Conservation (phyloP, 2,797 vertebrate genomes). For the Peromyscus attwateri region DNA sequence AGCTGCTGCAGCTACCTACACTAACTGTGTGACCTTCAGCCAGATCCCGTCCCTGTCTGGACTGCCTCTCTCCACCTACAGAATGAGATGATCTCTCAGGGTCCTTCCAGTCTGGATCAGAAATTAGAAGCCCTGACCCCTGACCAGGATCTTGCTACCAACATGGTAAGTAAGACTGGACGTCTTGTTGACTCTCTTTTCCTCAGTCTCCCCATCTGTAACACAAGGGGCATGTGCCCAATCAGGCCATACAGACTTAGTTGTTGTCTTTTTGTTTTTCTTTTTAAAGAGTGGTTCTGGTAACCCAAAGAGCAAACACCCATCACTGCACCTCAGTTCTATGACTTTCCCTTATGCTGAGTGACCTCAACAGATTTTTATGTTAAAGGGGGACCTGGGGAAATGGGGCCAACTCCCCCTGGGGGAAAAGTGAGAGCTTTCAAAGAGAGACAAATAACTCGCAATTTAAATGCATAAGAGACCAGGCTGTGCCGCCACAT, state of each 20-base stretch:
- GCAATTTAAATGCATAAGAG: slow-evolving; percentile 84
- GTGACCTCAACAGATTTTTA: slow-evolving; percentile 10
- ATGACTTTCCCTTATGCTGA: not conserved
- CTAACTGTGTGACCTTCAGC: not conserved
- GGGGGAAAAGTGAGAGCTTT: slow-evolving; percentile 70
- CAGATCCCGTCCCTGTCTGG: not conserved
- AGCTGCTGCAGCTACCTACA: not conserved
- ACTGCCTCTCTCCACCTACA: no score
- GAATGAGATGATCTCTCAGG: not conserved
- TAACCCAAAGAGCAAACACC: not conserved
- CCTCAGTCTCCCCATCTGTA: slow-evolving; percentile 41
- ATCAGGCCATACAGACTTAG: not conserved
- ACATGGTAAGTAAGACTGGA: not conserved
- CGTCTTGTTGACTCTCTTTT: not conserved
- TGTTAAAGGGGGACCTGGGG: slow-evolving; percentile 50
- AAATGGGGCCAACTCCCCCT: slow-evolving; percentile 64
- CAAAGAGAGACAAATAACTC: slow-evolving; percentile 82
- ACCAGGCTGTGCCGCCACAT: slow-evolving; percentile 77
- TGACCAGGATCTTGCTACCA: not conserved
- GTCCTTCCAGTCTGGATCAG: not conserved
- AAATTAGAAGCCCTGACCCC: not conserved
- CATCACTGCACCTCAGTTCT: not conserved
- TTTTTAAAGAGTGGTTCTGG: not conserved
- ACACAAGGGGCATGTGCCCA: not conserved
- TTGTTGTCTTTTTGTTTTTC: not conserved